These are phyloP conservation scores for Archaeoteleia sp. DNA, from an alignment of 2,888 invertebrate species.

Conservation along the genomic window DNA sequence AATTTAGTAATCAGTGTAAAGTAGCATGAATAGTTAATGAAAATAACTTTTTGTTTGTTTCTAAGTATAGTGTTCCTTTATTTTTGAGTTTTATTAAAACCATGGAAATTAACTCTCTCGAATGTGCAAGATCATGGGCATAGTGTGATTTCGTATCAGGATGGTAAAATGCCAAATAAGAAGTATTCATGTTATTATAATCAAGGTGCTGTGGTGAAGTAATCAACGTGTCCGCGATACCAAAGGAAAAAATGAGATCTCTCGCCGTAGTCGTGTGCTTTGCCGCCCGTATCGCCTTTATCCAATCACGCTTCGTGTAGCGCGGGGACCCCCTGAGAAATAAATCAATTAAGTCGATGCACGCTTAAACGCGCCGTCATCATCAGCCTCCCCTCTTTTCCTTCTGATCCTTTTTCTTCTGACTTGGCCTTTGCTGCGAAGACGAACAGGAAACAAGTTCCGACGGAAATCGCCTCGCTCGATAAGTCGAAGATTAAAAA, in stretches of 20 bases:
- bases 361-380: constrained; percentile 66
- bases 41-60: constrained; percentile 15
- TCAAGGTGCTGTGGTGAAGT: constrained; percentile 28
- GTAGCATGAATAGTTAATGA: constrained; percentile 5
- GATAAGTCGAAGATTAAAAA: constrained; percentile 22
- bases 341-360: constrained; percentile 72
- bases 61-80: constrained; percentile 8
- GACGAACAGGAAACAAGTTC: constrained; percentile 47
- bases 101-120: constrained; percentile 35
- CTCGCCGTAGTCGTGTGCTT: constrained; percentile 39
- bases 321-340: constrained; percentile 61
- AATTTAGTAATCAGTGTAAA: constrained; percentile 1
- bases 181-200: constrained; percentile 41
- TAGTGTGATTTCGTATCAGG: constrained; percentile 5
- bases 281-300: constrained; percentile 49
- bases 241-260: constrained; percentile 18
- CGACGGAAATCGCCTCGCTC: constrained; percentile 49
- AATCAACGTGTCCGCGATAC: constrained; percentile 37
- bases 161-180: constrained; percentile 33
- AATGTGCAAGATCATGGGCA: constrained; percentile 44
- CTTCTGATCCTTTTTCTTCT: constrained; percentile 20
- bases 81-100: constrained; percentile 36
- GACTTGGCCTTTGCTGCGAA: constrained; percentile 18
- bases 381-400: constrained; percentile 57
- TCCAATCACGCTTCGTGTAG: constrained; percentile 51